A percentile compares a stretch with the other conserved stretches of the same genome.
Evolutionary conservation across 2,113 vertebrate species (phyloP).

Genomic region (Garra rufa): DNA sequence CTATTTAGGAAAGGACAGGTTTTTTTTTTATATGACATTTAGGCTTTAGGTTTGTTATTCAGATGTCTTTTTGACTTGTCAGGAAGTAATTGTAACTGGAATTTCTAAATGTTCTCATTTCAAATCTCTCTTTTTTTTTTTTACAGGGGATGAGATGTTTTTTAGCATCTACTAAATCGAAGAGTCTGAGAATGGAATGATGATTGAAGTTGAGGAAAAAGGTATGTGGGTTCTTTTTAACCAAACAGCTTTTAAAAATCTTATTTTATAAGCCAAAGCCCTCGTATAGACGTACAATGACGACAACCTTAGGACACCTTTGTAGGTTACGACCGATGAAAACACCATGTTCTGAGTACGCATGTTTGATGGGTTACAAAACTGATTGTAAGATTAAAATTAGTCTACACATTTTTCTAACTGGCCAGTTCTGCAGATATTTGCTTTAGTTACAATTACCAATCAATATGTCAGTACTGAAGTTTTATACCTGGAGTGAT

Average conservation of each 20-base stretch:
- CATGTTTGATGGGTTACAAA: background rate
- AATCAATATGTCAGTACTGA: no score
- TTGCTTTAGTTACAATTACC: no score
- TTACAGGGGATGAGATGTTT: slow-evolving; percentile 87
- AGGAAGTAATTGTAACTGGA: no score
- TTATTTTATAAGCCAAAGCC: background rate
- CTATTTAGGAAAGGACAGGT: no score
- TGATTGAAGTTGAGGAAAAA: slow-evolving; percentile 87
- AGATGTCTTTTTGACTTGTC: no score
- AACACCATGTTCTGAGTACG: slow-evolving; percentile 15
- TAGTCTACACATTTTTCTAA: no score
- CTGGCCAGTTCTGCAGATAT: no score
- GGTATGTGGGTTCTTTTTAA: slow-evolving; percentile 63
- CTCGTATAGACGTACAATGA: slow-evolving; percentile 42
- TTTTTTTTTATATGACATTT: no score
- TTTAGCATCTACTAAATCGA: slow-evolving; percentile 86
- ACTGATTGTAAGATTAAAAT: background rate
- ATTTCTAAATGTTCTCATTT: no score
- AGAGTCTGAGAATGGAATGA: slow-evolving; percentile 79
- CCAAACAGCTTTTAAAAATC: no score
- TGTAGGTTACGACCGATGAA: slow-evolving; percentile 61
- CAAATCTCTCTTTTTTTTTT: background rate
- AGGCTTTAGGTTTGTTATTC: no score
- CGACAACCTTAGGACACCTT: slow-evolving; percentile 59
- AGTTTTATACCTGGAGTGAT: background rate